Conservation (phyloP, 2,113 vertebrate species). For the Mixornis gularis region DNA sequence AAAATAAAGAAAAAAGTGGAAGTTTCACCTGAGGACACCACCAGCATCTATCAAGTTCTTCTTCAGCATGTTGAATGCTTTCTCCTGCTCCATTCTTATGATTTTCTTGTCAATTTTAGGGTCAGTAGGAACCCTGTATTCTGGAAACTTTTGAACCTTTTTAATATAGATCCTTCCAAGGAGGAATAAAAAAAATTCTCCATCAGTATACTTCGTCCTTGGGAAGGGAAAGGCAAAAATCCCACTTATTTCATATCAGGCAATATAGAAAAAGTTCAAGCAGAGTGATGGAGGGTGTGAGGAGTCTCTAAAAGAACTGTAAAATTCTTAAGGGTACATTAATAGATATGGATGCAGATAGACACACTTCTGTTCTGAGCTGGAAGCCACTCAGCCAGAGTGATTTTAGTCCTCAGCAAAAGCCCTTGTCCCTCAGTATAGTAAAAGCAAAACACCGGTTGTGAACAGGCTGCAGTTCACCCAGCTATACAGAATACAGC, state of each 20-base stretch:
- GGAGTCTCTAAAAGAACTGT: not conserved
- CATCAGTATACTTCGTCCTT: not conserved
- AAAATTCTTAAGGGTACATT: not conserved
- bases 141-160: constrained; percentile 84
- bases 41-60: constrained; percentile 79
- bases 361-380: not conserved
- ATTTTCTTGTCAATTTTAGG: constrained; percentile 85
- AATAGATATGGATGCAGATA: not conserved
- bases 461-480: not conserved
- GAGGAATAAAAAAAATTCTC: not conserved
- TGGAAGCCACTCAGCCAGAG: not conserved
- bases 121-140: constrained; percentile 81
- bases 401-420: not conserved
- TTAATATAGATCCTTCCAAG: constrained; percentile 84
- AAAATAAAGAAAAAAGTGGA: constrained; percentile 12
- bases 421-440: not conserved
- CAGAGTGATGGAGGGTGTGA: not conserved
- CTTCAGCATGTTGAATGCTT: constrained; percentile 82
- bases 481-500: not conserved
- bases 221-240: not conserved
- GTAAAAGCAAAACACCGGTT: not conserved
- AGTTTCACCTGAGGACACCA: constrained; percentile 77
- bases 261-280: not conserved
- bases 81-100: constrained; percentile 84
- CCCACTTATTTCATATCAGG: not conserved